These are phyloP conservation scores for Hypocryptadius cinnamomeus DNA, from an alignment of 2,113 vertebrate genomes.

Conservation along the genomic window DNA sequence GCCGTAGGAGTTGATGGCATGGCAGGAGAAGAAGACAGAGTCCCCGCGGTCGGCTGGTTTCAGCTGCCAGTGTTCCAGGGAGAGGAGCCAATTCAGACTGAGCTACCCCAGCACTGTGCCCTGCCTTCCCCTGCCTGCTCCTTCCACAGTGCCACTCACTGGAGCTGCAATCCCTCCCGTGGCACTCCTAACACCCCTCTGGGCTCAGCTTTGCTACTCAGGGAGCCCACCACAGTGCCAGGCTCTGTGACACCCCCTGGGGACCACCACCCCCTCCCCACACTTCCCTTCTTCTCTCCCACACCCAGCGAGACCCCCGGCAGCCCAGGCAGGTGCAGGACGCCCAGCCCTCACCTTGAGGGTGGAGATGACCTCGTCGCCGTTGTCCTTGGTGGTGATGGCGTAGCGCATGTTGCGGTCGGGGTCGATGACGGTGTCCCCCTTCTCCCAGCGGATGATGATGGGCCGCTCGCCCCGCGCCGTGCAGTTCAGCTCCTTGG, in stretches of 20 bases:
- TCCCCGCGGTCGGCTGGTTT: conserved; percentile 95
- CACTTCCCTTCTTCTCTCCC: not conserved
- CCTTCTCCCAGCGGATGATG: conserved; percentile 98
- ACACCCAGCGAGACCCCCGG: fast-evolving
- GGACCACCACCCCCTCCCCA: not conserved
- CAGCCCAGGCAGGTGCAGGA: fast-evolving
- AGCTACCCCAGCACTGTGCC: fast-evolving
- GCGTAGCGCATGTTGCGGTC: conserved; percentile 91
- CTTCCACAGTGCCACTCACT: not conserved
- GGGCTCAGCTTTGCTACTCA: not conserved
- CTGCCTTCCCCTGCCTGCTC: not conserved
- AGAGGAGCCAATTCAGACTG: not conserved
- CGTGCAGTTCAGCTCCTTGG: conserved; percentile 95
- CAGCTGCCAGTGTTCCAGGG: conserved; percentile 69
- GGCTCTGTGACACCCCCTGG: fast-evolving
- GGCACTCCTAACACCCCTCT: fast-evolving
- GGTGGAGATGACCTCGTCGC: conserved; percentile 93
- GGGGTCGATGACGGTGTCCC: conserved; percentile 94
- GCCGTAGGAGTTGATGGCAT: conserved; percentile 97
- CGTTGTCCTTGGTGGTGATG: conserved; percentile 92
- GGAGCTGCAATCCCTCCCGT: fast-evolving
- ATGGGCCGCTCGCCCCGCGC: conserved; percentile 94
- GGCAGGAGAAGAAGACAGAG: conserved; percentile 98
- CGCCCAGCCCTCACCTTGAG: conserved; percentile 77
- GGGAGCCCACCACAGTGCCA: not conserved